These are phyloP conservation scores for Alauda arvensis DNA, from an alignment of 2,797 vertebrate species.

Conservation along the genomic window DNA sequence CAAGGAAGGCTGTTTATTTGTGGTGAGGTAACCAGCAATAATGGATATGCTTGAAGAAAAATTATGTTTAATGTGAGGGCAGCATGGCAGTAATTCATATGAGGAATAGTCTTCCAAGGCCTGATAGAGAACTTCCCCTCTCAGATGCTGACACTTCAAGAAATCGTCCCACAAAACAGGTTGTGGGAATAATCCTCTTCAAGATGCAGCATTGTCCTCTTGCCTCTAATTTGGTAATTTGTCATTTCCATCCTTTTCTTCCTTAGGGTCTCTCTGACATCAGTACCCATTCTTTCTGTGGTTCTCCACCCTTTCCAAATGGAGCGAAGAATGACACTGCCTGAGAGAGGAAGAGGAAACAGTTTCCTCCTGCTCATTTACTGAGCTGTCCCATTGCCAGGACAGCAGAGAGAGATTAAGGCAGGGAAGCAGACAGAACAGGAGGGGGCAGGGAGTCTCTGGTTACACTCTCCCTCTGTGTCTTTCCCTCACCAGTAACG, in stretches of 20 bases:
- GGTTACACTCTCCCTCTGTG: constrained; percentile 43
- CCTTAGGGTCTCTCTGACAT: neutral
- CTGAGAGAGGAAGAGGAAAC: constrained; percentile 38
- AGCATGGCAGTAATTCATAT: neutral
- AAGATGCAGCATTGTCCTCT: neutral
- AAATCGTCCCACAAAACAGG: neutral
- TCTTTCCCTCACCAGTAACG: constrained; percentile 31
- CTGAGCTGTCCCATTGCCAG: constrained; percentile 53
- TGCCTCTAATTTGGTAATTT: neutral
- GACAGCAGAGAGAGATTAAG: constrained; percentile 26
- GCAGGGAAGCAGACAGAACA: constrained; percentile 34
- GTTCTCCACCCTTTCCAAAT: neutral
- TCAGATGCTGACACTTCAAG: neutral
- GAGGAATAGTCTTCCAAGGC: neutral
- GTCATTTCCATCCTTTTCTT: neutral
- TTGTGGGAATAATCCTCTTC: neutral
- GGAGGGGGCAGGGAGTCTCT: constrained; percentile 64
- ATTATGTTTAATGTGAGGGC: neutral
- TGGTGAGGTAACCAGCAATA: neutral
- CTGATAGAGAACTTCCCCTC: neutral
- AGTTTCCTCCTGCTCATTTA: constrained; percentile 61
- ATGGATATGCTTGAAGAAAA: neutral
- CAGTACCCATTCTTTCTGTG: neutral
- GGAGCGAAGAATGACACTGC: neutral
- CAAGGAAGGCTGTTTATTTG: neutral